Evolutionary conservation across 2,888 invertebrate genomes (phyloP), one percentile per base, ranked within the genome.

Genomic region (Phaonia tiefii): DNA sequence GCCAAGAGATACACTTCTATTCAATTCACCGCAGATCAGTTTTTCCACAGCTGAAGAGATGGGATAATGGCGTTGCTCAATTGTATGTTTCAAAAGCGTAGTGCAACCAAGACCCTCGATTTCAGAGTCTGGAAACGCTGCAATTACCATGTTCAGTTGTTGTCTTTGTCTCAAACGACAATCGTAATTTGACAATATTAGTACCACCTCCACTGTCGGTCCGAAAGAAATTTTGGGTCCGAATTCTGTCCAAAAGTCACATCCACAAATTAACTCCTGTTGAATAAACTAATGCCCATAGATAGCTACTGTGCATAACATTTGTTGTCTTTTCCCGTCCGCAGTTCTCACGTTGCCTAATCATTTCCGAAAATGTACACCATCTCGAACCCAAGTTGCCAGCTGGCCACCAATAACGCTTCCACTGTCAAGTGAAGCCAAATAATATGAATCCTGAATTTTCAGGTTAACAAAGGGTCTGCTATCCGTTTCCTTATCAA

Each of bases 21-120:
- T 39, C 5, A 69, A 5, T 39, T 54, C 67, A 1, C 20, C 22
- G 13, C 42, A 42, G 4, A 63, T 8, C 31, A 11, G 25, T 11
- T 42, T 63, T 11, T 63, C 42, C 1, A 20, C 42, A 13, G 54
- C 54, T 22, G 54, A 25, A 20, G 54, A 54, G 20, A 46, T 25
- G 26, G 10, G 66, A 42, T 15, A 46, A 73, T 65, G 65, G 17
- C 51, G n/a, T n/a, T 73, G 73, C 11, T 56, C 66, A 5, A 66
- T 66, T 11, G 13, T 26, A 31, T 66, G 66, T 66, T 66, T 46
- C 8, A 66, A 8, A 2, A 66, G 10, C 8, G 49, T 25, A 7
- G 66, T 49, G 13, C 46, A 44, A 11, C 25, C 65, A 5, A 65
- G 15, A 11, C 65, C 65, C 11, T 65, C 46, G 1, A 17, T 13